Conservation (phyloP, 1,140 invertebrate species). For the Diorhabda carinulata region DNA sequence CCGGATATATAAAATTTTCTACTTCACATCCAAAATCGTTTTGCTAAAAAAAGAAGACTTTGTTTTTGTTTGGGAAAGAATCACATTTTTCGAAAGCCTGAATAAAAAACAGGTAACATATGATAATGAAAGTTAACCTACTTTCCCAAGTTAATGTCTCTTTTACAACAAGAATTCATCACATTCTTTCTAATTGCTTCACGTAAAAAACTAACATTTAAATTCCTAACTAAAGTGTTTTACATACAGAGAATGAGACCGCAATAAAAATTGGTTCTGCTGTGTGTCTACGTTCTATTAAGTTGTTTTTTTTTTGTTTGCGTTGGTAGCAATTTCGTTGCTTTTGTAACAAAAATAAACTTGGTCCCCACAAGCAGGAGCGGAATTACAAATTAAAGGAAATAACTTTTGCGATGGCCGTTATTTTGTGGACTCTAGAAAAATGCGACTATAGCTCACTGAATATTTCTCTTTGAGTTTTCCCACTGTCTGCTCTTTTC, state of each 20-base stretch:
- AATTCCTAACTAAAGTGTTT: background rate
- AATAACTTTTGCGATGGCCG: constrained; percentile 8
- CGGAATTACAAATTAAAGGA: constrained; percentile 19
- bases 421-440: background rate
- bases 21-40: too few relatives aligned
- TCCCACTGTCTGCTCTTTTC: background rate
- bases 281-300: constrained; percentile 11
- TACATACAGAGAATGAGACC: constrained; percentile 9
- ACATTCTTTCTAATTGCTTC: too few relatives aligned
- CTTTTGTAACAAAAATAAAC: constrained; percentile 13
- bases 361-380: constrained; percentile 8
- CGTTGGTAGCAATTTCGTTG: constrained; percentile 16
- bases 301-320: constrained; percentile 9
- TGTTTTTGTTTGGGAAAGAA: too few relatives aligned
- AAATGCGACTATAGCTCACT: background rate
- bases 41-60: too few relatives aligned
- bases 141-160: too few relatives aligned
- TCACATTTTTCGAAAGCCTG: too few relatives aligned
- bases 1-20: too few relatives aligned
- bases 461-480: constrained; percentile 10
- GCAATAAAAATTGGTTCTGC: constrained; percentile 17
- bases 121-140: too few relatives aligned
- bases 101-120: too few relatives aligned
- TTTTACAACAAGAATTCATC: too few relatives aligned
- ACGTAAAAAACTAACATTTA: constrained; percentile 6